phyloP scores from a whole-genome alignment of 2,113 vertebrate species.

The Piprites chloris region DNA sequence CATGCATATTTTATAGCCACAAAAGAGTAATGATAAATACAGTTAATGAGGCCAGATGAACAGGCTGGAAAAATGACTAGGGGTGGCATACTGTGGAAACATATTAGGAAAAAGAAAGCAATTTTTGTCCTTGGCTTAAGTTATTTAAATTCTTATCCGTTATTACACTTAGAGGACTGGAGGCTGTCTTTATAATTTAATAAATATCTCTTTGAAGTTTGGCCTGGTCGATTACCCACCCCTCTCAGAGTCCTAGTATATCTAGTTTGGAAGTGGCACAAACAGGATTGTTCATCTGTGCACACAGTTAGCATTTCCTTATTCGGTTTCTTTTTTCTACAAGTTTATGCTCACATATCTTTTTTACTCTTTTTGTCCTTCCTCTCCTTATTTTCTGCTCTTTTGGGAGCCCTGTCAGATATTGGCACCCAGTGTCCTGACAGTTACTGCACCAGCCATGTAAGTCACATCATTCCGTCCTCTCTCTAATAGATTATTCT shows the following conservation, averaged over 20 bases:
- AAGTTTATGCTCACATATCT: neutral
- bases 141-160: neutral
- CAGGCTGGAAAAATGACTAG: neutral
- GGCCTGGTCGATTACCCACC: neutral
- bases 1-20: neutral
- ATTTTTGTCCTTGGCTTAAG: neutral
- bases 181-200: neutral
- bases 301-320: neutral
- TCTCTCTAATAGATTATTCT: neutral
- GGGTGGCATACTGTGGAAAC: neutral
- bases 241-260: neutral
- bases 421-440: neutral
- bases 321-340: neutral
- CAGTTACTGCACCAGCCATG: neutral
- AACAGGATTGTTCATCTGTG: neutral
- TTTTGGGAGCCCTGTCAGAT: neutral
- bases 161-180: neutral
- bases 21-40: neutral
- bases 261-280: neutral
- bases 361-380: neutral
- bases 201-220: neutral
- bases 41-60: neutral
- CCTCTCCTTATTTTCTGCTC: neutral
- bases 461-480: neutral
- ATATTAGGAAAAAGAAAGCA: neutral